Base-by-base conservation (phyloP, 1,140 invertebrate species). In the Brachionus sp. region DNA sequence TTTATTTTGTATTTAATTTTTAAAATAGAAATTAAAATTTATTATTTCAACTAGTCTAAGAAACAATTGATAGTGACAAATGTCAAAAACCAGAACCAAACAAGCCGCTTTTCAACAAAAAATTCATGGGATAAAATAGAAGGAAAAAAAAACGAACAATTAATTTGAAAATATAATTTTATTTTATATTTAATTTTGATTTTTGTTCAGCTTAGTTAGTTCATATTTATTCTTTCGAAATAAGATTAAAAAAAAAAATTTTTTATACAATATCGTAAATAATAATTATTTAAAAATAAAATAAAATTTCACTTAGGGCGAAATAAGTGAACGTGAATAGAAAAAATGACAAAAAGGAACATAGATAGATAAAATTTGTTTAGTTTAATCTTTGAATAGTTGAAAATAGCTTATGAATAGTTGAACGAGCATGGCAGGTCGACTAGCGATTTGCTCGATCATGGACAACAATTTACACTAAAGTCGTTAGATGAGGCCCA, bases 191-290 rank as follows among this genome's bases (percentile, higher is more conserved):
- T 66, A 66, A 66, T 35, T 66, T 66, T 66, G 13, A 33, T 66
- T 66, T 46, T 66, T 66, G 62, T 66, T 35, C 33, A 66, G 62
- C n/a, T 66, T 23, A 66, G 10, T n/a, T 57, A 37, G 33, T 70
- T 70, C 16, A 70, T 39, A 70, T 70, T 70, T 70, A 39, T 35
- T 29, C 29, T 70, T 35, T 70, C 66, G 66, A 70, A 70, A 37
- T 70, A 70, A 70, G 37, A 70, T 70, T n/a, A 23, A 35, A 66
- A 66, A 37, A 37, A 70, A 70, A 70, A 37, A 37, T 7, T 37
- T 37, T 70, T 70, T 70, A 13, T 70, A 70, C 66, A 70, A 70
- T 70, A 70, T 70, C 66, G 66, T 70, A 70, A 70, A 70, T 70
- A 70, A 70, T 70, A 37, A 70, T 37, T 37, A 70, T 37, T 19